Percentiles rank a stretch among this genome's conserved stretches.
Evolutionary conservation across 2,888 invertebrate genomes (phyloP).

Genomic region (Strigamia maritima): DNA sequence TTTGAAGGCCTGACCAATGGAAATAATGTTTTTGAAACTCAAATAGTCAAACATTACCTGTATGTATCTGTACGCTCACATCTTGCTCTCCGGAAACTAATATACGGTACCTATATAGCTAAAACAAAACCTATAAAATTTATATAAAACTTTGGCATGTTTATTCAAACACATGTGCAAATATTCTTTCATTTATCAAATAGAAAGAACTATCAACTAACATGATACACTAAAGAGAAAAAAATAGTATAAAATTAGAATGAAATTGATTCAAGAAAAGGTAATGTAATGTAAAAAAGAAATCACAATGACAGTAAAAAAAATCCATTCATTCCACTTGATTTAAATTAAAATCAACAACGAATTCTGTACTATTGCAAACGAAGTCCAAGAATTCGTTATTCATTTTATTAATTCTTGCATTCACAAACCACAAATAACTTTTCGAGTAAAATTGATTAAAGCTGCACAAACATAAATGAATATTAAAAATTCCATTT

Average conservation of each 20-base stretch:
- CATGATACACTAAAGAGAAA: conserved; percentile 8
- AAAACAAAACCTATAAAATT: not conserved
- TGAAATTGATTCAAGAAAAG: not conserved
- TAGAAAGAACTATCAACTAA: conserved; percentile 18
- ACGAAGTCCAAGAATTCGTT: too few relatives aligned
- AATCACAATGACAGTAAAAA: not conserved
- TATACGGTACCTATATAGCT: not conserved
- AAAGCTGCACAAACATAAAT: not conserved
- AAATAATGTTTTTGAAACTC: too few relatives aligned
- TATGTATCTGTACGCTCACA: too few relatives aligned
- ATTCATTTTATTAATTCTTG: too few relatives aligned
- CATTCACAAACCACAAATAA: too few relatives aligned
- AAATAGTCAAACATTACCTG: too few relatives aligned
- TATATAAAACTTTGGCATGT: conserved; percentile 7
- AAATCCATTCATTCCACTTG: too few relatives aligned
- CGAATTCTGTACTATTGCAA: too few relatives aligned
- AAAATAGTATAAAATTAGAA: not conserved
- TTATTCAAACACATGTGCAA: conserved; percentile 25
- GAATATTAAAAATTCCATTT: conserved; percentile 17
- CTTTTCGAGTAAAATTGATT: not conserved
- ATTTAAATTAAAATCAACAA: too few relatives aligned
- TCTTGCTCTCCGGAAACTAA: too few relatives aligned
- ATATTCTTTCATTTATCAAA: not conserved
- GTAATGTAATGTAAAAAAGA: not conserved
- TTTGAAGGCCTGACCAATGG: too few relatives aligned